A percentile compares a stretch with the other conserved stretches of the same genome.
Evolutionary conservation across 1,140 invertebrate genomes (phyloP).

Genomic region (Orchesella cincta): DNA sequence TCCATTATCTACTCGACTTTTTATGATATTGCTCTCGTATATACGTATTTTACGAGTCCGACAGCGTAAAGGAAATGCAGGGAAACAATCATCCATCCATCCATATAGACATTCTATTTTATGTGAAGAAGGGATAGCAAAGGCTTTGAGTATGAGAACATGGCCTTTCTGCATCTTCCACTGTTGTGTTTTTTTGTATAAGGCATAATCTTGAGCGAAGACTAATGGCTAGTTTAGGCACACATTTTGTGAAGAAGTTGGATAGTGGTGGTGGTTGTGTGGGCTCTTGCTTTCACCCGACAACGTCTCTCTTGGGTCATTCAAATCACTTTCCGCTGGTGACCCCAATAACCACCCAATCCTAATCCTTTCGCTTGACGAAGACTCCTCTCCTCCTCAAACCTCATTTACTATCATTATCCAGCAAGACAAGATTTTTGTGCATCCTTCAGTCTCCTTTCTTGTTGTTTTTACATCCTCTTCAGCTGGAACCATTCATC

Average conservation of each 20-base stretch:
- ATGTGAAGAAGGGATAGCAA: no score
- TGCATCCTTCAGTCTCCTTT: no score
- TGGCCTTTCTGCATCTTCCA: neutral
- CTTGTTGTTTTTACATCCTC: neutral
- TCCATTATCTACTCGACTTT: slow-evolving; percentile 34
- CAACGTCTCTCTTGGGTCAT: slow-evolving; percentile 34
- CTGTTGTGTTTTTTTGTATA: neutral
- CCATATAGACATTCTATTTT: no score
- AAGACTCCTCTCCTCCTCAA: slow-evolving; percentile 1
- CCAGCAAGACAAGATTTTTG: neutral
- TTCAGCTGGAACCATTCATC: no score
- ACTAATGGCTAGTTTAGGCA: neutral
- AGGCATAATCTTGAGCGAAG: neutral
- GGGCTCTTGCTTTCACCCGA: neutral
- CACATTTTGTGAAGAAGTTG: neutral
- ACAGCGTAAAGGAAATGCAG: no score
- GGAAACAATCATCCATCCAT: no score
- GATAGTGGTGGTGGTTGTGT: neutral
- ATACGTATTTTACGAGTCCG: no score
- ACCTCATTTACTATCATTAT: neutral
- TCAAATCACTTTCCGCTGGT: slow-evolving; percentile 37
- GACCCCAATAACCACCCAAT: slow-evolving; percentile 1
- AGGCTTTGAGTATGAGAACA: no score
- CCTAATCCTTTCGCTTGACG: slow-evolving; percentile 15
- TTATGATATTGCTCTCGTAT: no score